phyloP scores from a whole-genome alignment of 2,797 vertebrate species.

The Leucoraja ocellata region DNA sequence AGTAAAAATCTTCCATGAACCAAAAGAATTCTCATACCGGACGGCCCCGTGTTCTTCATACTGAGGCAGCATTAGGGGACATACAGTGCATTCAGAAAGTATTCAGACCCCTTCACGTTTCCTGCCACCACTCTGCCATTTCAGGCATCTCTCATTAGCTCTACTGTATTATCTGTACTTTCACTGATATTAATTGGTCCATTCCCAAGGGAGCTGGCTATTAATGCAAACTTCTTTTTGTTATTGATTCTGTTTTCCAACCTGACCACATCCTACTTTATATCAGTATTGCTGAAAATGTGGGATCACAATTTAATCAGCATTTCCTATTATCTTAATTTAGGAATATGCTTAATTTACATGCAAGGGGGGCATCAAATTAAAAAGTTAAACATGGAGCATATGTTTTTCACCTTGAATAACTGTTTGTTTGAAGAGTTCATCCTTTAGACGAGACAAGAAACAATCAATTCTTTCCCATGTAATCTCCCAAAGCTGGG shows the following conservation, averaged over 20 bases:
- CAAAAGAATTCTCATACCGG: not conserved
- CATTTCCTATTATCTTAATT: not conserved
- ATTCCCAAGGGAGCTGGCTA: not conserved
- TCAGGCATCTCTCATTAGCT: not conserved
- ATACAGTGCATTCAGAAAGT: too few relatives aligned
- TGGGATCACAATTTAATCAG: not conserved
- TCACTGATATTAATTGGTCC: not conserved
- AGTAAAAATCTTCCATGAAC: not conserved
- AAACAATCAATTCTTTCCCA: slow-evolving; percentile 97
- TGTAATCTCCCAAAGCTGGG: slow-evolving; percentile 95
- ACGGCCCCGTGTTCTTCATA: not conserved
- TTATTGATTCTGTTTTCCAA: too few relatives aligned
- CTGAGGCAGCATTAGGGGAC: not conserved
- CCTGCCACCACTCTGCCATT: not conserved
- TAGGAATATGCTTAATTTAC: not conserved
- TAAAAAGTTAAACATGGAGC: not conserved
- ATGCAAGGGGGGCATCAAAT: not conserved
- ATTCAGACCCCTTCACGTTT: too few relatives aligned
- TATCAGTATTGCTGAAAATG: not conserved
- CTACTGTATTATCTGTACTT: too few relatives aligned
- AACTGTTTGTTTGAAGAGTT: slow-evolving; percentile 95
- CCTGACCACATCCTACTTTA: not conserved
- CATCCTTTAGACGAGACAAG: slow-evolving; percentile 81
- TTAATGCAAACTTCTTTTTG: too few relatives aligned
- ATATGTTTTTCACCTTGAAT: slow-evolving; percentile 64